Conservation (phyloP, 2,113 vertebrate genomes). For the Brachypodius melanocephalos region DNA sequence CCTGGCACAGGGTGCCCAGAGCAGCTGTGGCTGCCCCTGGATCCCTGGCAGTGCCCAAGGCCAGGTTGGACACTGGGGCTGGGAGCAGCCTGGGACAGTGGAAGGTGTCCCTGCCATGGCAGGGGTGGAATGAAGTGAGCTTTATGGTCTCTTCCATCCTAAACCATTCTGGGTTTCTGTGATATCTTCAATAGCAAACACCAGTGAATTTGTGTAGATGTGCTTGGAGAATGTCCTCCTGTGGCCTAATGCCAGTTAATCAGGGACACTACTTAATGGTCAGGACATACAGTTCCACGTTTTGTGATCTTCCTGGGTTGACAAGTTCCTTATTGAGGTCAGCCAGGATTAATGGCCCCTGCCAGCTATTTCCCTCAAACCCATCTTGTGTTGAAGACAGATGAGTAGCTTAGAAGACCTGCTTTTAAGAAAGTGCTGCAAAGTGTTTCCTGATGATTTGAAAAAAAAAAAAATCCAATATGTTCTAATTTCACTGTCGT, state of each 20-base stretch:
- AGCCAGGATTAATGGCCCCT: constrained; percentile 2
- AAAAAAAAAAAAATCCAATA: not conserved
- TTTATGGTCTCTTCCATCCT: not conserved
- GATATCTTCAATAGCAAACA: not conserved
- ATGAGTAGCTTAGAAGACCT: not conserved
- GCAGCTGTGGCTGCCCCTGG: not conserved
- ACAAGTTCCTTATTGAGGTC: constrained; percentile 26
- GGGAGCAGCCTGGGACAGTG: not conserved
- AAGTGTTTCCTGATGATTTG: not conserved
- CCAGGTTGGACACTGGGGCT: rapidly evolving
- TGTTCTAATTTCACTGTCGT: not conserved
- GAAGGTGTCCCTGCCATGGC: not conserved
- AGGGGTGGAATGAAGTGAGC: rapidly evolving
- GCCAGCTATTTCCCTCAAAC: not conserved
- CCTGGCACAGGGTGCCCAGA: not conserved
- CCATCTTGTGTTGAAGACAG: not conserved
- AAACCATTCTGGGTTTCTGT: not conserved
- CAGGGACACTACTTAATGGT: not conserved
- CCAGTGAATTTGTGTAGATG: not conserved
- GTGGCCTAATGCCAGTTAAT: not conserved
- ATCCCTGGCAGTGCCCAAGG: not conserved
- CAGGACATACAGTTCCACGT: not conserved
- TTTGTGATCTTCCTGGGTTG: not conserved
- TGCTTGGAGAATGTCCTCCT: not conserved
- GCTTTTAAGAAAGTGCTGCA: not conserved